Evolutionary conservation across 92 coral and sea anemone species (phyloP), one percentile per base, ranked within the genome.

Genomic region (Paramuricea clavata): DNA sequence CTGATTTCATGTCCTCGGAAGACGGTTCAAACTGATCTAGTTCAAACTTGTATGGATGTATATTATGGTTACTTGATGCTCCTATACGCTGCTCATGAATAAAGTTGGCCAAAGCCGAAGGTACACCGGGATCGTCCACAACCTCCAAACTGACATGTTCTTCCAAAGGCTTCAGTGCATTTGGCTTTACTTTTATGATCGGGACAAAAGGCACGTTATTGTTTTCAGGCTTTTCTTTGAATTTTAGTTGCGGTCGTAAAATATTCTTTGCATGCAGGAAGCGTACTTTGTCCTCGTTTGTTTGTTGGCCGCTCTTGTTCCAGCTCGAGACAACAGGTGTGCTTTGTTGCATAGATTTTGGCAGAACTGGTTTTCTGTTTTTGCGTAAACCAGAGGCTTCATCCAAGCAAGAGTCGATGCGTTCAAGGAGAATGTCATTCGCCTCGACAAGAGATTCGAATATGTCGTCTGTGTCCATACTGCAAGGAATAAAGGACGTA

Each of bases 271-370:
- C 98, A 90, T 94, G 91, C 17, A 95, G 86, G 76, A 95, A 93
- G 42, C 98, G 95, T 12, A 91, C 91, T 67, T 85, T 95, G 78
- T 81, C 78, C 16, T 94, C 98, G 12, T 88, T 90, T 34, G 74
- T 89, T 52, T 83, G 81, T 1, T 0, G 49, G 33, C 78, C 52
- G 3, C 77, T 19, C 79, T 75, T 88, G 89, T 96, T 96, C 99
- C 99, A 96, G 74, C 99, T 96, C 25, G 97, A 94, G 64, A 96
- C 98, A 5, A 96, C 90, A 0, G 99, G 99, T 50, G 90, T 90
- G 74, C 98, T 87, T 36, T 92, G 98, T 81, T 87, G 98, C 67
- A 92, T 92, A 19, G 97, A 85, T 47, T 89, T 75, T 13, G 93
- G 94, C 31, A 92, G 81, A 8, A 93, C 93, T 42, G 98, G 97